Evolutionary conservation across 2,888 invertebrate genomes (phyloP), one percentile per base, ranked within the genome.

Genomic region (Colletes collaris): DNA sequence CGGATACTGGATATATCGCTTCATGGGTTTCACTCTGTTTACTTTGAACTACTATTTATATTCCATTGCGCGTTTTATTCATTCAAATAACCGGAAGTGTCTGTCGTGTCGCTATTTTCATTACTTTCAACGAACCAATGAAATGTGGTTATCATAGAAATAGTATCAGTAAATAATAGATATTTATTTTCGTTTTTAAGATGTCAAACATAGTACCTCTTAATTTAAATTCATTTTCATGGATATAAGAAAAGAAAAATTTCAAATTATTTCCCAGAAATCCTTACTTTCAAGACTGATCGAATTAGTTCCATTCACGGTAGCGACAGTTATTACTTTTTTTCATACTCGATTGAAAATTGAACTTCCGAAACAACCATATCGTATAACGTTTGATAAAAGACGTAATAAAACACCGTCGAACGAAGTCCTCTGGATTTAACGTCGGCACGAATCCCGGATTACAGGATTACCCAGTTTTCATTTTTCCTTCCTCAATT

Each of bases 401-500:
- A n/a, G 13, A 50, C 5, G 50, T n/a, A 5, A 50, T 50, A 50
- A 13, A n/a, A n/a, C 4, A 50, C n/a, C 5, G n/a, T 3, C n/a
- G 46, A 13, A 19, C 13, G 19, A 11, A 40, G 27, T 19, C 10
- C 6, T 46, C 8, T 13, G 27, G 19, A 13, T 62, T 62, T 49
- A 13, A 27, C 27, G 55, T 37, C 58, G 37, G 37, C 7, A 8
- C 37, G 58, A 58, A 58, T 58, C 37, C 8, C n/a, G 16, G 44
- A 44, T 16, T n/a, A 27, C 50, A 19, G 19, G 52, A 59, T 52
- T 19, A 8, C 35, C 16, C 56, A 16, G 58, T 40, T 52, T 67
- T 59, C 58, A 67, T 16, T 59, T 46, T 59, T 52, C 67, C 52
- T 19, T 67, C 35, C 59, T 53, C 72, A 59, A 67, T 73, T 67